These are phyloP conservation scores for Falco columbarius DNA, from an alignment of 2,797 vertebrate species.

Conservation along the genomic window DNA sequence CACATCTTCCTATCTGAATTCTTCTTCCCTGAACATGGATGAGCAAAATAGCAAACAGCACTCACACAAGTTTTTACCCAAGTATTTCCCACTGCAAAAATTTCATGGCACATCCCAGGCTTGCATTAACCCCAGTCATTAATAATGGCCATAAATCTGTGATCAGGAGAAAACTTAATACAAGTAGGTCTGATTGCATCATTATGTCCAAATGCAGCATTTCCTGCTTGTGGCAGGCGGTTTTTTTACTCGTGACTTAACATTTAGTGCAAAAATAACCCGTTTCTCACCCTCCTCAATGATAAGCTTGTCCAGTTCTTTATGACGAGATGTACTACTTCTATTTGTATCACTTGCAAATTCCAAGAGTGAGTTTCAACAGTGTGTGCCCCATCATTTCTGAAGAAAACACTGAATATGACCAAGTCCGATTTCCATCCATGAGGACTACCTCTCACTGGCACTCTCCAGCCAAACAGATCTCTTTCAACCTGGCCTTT, in stretches of 20 bases:
- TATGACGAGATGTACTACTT: neutral
- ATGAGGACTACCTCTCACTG: neutral
- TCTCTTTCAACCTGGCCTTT: neutral
- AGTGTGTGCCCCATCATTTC: neutral
- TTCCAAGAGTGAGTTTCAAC: neutral
- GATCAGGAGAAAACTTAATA: neutral
- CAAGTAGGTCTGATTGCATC: neutral
- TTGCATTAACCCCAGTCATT: neutral
- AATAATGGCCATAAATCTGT: neutral
- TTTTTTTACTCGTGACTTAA: neutral
- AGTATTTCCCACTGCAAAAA: neutral
- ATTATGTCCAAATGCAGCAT: neutral
- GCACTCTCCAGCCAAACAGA: neutral
- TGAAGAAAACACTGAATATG: neutral
- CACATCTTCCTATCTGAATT: neutral
- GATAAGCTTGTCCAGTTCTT: neutral
- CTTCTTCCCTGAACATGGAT: neutral
- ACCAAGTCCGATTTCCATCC: neutral
- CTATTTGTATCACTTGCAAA: neutral
- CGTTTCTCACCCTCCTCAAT: neutral
- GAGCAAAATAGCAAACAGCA: neutral
- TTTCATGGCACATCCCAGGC: neutral
- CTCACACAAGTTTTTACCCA: neutral
- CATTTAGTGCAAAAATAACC: neutral
- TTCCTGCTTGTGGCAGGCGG: neutral